Evolutionary conservation across 2,797 vertebrate genomes (phyloP).

Genomic region (Xenops minutus): DNA sequence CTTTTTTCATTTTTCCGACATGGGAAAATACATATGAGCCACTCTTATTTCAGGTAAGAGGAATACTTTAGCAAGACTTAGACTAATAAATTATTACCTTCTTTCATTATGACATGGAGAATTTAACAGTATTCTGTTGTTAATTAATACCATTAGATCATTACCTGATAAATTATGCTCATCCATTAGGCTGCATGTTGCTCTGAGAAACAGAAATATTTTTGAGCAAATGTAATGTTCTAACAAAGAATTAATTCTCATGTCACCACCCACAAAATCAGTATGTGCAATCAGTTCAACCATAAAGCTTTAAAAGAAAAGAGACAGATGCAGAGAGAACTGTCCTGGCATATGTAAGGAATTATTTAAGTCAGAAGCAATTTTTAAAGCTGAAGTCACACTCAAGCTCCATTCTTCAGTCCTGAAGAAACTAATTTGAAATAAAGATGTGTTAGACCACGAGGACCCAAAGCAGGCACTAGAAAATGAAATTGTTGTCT

Average conservation of each 20-base stretch:
- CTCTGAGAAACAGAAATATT: not conserved
- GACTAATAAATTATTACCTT: not conserved
- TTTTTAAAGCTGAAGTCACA: constrained; percentile 2
- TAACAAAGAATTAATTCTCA: not conserved
- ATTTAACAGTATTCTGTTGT: not conserved
- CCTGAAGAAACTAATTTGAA: constrained; percentile 2
- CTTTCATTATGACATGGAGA: not conserved
- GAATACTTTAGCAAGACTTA: not conserved
- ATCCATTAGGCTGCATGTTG: not conserved
- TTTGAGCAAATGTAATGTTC: not conserved
- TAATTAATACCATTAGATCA: not conserved
- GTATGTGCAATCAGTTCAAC: not conserved
- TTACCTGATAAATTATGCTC: not conserved
- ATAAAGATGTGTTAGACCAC: not conserved
- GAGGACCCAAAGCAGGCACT: not conserved
- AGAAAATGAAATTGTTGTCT: not conserved
- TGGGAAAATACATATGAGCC: not conserved
- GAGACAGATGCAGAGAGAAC: not conserved
- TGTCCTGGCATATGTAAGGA: not conserved
- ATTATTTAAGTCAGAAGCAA: not conserved
- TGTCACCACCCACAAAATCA: not conserved
- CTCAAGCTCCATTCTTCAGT: not conserved
- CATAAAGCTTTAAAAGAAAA: not conserved
- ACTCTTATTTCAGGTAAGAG: not conserved
- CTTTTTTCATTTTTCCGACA: not conserved